phyloP scores from a whole-genome alignment of 2,888 invertebrate species.

The Daptonema setosum region DNA sequence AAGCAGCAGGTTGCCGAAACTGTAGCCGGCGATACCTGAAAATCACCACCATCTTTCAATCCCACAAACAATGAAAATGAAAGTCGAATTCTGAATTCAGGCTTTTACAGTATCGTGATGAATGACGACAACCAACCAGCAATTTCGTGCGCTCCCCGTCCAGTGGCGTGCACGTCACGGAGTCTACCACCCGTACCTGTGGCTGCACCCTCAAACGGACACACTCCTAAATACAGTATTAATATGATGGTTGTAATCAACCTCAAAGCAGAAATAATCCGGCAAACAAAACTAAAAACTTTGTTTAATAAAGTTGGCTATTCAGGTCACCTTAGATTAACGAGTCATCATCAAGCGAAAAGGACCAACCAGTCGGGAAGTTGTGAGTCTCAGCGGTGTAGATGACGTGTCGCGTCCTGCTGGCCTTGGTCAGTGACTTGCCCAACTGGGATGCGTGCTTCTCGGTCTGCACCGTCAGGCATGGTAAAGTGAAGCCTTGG shows the following conservation, averaged over 20 bases:
- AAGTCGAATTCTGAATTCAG: not conserved
- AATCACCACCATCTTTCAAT: constrained; percentile 20
- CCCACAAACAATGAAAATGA: constrained; percentile 9
- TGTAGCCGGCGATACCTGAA: constrained; percentile 81
- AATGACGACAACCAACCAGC: too few relatives aligned
- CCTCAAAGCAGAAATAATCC: too few relatives aligned
- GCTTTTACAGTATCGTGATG: constrained; percentile 32
- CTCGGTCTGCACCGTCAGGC: not conserved
- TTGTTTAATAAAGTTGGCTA: too few relatives aligned
- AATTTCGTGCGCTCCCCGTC: constrained; percentile 72
- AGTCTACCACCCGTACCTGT: constrained; percentile 91
- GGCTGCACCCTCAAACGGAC: constrained; percentile 89
- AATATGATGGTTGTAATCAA: too few relatives aligned
- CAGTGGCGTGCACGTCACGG: constrained; percentile 80
- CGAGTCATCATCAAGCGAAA: not conserved
- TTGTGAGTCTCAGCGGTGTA: constrained; percentile 98
- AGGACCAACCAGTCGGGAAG: constrained; percentile 53
- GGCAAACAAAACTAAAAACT: too few relatives aligned
- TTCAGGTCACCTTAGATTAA: too few relatives aligned
- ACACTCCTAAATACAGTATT: constrained; percentile 58
- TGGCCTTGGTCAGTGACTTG: too few relatives aligned
- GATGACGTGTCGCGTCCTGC: constrained; percentile 58
- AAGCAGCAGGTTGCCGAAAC: constrained; percentile 71
- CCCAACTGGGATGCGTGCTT: not conserved
- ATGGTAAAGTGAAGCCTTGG: constrained; percentile 8